Evolutionary conservation across 1,140 invertebrate genomes (phyloP).

Genomic region (Drosophila obscura): DNA sequence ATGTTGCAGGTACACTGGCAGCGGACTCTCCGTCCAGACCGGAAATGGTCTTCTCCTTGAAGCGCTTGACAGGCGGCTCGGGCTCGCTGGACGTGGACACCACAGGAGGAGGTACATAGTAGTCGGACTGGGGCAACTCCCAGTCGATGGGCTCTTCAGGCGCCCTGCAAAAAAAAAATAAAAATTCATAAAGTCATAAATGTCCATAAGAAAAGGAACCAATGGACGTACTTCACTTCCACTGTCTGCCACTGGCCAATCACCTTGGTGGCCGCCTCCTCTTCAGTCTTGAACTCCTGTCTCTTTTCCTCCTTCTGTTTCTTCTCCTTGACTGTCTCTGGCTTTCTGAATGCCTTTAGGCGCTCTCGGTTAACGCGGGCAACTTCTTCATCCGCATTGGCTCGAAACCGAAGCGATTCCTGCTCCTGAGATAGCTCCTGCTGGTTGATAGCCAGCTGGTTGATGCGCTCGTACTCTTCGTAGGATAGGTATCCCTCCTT

Average conservation of each 20-base stretch:
- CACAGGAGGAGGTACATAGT: constrained; percentile 74
- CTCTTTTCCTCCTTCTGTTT: constrained; percentile 84
- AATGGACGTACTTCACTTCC: constrained; percentile 84
- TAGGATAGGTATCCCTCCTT: constrained; percentile 87
- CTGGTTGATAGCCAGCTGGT: constrained; percentile 84
- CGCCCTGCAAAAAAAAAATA: constrained; percentile 48
- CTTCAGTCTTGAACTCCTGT: constrained; percentile 84
- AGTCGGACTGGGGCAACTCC: constrained; percentile 85
- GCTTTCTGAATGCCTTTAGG: constrained; percentile 58
- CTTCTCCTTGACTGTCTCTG: constrained; percentile 60
- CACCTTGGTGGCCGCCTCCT: constrained; percentile 85
- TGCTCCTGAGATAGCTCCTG: constrained; percentile 84
- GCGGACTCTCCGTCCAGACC: constrained; percentile 84
- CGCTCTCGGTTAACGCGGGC: constrained; percentile 84
- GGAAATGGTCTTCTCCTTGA: constrained; percentile 87
- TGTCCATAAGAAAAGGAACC: not conserved
- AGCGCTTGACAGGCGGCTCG: constrained; percentile 85
- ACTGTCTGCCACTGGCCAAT: constrained; percentile 88
- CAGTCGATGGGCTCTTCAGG: constrained; percentile 85
- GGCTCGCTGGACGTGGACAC: constrained; percentile 59
- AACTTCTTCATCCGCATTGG: constrained; percentile 79
- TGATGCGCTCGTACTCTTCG: constrained; percentile 86
- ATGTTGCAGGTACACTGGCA: constrained; percentile 80
- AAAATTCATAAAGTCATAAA: not conserved
- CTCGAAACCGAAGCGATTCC: constrained; percentile 69